Evolutionary conservation across 2,113 vertebrate genomes (phyloP).

Genomic region (Neopipo cinnamomea): DNA sequence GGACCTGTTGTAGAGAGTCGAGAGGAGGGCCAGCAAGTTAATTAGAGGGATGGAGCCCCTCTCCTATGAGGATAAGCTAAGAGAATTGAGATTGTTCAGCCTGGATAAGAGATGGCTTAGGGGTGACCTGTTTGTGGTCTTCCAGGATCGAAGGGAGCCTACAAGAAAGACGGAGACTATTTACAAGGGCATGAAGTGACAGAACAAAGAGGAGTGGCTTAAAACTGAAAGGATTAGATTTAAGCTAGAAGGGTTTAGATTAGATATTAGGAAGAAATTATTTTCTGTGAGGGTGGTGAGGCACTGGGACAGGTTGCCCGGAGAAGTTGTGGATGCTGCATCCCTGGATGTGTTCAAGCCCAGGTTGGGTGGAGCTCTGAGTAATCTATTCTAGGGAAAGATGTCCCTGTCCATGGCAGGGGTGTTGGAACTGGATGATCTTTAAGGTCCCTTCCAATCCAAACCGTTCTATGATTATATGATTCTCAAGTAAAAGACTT

Average conservation of each 20-base stretch:
- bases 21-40: neutral
- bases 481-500: neutral
- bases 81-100: neutral
- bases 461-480: neutral
- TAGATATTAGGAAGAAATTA: neutral
- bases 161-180: neutral
- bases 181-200: neutral
- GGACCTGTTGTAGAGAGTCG: neutral
- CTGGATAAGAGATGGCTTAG: neutral
- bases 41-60: neutral
- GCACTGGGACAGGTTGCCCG: neutral
- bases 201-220: neutral
- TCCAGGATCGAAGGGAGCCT: neutral
- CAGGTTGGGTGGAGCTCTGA: neutral
- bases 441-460: neutral
- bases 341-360: neutral
- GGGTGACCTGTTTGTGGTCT: neutral
- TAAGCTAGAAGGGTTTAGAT: neutral
- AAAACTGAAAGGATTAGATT: neutral
- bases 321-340: neutral
- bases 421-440: neutral
- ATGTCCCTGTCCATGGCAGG: neutral
- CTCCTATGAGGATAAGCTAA: neutral
- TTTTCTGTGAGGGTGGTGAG: neutral
- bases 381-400: neutral